Evolutionary conservation across 2,797 vertebrate genomes (phyloP).

Genomic region (Acropternis orthonyx): DNA sequence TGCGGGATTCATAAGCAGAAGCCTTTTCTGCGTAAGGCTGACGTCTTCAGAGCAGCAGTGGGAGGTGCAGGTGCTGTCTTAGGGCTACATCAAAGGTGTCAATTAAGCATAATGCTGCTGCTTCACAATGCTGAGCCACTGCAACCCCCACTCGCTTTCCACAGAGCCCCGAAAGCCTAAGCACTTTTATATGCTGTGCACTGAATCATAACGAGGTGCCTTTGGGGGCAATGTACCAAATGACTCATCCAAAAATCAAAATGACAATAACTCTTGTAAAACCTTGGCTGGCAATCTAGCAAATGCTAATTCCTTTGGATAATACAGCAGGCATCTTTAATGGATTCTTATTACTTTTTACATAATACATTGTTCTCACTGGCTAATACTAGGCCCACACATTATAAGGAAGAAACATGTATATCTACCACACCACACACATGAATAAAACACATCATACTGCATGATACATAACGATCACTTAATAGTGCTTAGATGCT

Average conservation of each 20-base stretch:
- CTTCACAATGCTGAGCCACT: conserved; percentile 66
- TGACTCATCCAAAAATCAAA: conserved; percentile 76
- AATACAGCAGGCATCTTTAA: conserved; percentile 26
- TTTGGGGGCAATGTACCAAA: conserved; percentile 72
- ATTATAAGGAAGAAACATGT: neutral
- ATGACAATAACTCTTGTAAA: conserved; percentile 76
- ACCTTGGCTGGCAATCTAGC: conserved; percentile 53
- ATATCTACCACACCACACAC: neutral
- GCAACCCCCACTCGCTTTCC: conserved; percentile 68
- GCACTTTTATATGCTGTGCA: conserved; percentile 65
- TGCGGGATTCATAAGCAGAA: conserved; percentile 83
- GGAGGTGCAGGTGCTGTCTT: conserved; percentile 83
- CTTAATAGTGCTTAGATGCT: neutral
- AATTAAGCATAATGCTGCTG: conserved; percentile 76
- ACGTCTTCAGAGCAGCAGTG: conserved; percentile 85
- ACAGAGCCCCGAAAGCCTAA: conserved; percentile 71
- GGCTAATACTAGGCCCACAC: neutral
- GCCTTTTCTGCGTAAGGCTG: conserved; percentile 88
- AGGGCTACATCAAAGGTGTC: conserved; percentile 84
- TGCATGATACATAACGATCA: neutral
- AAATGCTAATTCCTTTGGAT: conserved; percentile 54
- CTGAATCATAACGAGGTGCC: conserved; percentile 80
- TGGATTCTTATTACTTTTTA: conserved; percentile 23
- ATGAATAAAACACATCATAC: neutral
- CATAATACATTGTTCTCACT: conserved; percentile 4